Conservation (phyloP, 2,797 vertebrate species). For the Nannoperca obscura region DNA sequence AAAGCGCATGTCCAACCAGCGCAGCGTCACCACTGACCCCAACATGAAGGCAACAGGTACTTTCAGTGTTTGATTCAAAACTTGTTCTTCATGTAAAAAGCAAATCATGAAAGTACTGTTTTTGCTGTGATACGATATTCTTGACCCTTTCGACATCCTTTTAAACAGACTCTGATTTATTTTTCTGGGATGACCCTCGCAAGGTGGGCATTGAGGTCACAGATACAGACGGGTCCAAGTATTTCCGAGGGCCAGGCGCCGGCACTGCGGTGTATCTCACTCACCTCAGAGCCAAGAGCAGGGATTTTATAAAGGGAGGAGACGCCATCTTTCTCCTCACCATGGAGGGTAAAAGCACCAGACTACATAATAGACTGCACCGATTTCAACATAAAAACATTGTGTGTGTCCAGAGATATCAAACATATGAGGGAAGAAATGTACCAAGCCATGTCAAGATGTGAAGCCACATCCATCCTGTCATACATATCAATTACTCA, state of each 20-base stretch:
- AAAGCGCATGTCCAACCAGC: conserved; percentile 92
- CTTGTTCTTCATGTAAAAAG: not conserved
- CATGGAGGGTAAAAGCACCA: conserved; percentile 87
- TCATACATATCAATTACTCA: not conserved
- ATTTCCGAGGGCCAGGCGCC: conserved; percentile 81
- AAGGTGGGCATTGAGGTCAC: conserved; percentile 82
- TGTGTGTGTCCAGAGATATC: not conserved
- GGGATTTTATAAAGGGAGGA: conserved; percentile 92
- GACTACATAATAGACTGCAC: not conserved
- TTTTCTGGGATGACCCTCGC: conserved; percentile 91
- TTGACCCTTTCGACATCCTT: not conserved
- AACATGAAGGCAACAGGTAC: conserved; percentile 57
- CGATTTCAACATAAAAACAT: not conserved
- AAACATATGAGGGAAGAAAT: not conserved
- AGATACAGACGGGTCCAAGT: conserved; percentile 87
- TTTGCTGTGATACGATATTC: not conserved
- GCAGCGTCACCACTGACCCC: conserved; percentile 92
- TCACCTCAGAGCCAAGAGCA: conserved; percentile 87
- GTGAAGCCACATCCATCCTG: not conserved
- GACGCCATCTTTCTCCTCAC: conserved; percentile 90
- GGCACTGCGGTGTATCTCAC: conserved; percentile 88
- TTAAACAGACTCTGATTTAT: conserved; percentile 49
- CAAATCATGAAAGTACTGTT: not conserved
- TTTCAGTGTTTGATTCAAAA: not conserved
- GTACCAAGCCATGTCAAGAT: too few species aligned